These are phyloP conservation scores for Protula sp. DNA, from an alignment of 2,888 invertebrate species.

Conservation along the genomic window DNA sequence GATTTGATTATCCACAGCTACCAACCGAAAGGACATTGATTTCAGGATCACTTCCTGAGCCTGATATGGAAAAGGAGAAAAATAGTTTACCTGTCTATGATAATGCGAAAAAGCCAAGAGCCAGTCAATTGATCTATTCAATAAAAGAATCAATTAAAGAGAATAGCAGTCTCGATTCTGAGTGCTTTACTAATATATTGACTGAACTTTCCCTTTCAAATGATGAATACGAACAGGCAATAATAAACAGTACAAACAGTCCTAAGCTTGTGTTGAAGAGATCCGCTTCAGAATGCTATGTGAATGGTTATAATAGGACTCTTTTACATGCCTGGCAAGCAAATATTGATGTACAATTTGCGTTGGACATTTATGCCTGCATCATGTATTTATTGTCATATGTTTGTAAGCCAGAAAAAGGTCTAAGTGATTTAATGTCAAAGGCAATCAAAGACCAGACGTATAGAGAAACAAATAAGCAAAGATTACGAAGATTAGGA, in stretches of 20 bases:
- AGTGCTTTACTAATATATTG: too few relatives aligned
- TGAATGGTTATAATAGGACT: constrained; percentile 31
- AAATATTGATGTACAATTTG: constrained; percentile 48
- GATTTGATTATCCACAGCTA: not conserved
- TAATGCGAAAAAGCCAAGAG: too few relatives aligned
- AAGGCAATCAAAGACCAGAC: constrained; percentile 28
- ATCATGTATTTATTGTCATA: constrained; percentile 34
- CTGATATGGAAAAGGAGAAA: not conserved
- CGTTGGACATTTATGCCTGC: constrained; percentile 41
- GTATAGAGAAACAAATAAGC: constrained; percentile 27
- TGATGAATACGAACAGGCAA: too few relatives aligned
- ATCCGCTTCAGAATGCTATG: constrained; percentile 17
- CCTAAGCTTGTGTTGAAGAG: constrained; percentile 21
- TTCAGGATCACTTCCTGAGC: not conserved
- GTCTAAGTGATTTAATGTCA: constrained; percentile 17
- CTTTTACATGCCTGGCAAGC: constrained; percentile 32
- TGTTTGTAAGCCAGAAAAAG: constrained; percentile 16
- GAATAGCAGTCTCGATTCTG: too few relatives aligned
- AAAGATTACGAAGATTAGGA: constrained; percentile 13
- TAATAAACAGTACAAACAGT: too few relatives aligned
- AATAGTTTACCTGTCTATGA: too few relatives aligned
- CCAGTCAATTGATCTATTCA: too few relatives aligned
- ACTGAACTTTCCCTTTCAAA: too few relatives aligned
- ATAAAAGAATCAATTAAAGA: too few relatives aligned
- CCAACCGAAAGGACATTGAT: not conserved